Evolutionary conservation across 2,797 vertebrate species (phyloP), one percentile per base, ranked within the genome.

Genomic region (Sebastes ruberrimus): DNA sequence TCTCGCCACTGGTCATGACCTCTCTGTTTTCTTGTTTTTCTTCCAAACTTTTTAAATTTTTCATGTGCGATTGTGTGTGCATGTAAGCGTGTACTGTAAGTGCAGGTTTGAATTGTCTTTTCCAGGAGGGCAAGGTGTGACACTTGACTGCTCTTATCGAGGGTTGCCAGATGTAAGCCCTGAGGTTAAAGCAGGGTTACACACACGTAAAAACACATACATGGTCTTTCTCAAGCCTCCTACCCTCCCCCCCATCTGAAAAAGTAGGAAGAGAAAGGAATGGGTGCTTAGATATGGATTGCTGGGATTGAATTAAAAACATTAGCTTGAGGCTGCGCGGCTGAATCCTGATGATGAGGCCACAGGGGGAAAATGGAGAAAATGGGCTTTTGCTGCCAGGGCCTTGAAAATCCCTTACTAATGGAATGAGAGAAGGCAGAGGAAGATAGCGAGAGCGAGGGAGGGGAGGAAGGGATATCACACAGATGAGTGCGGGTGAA

Each of bases 141-240:
- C 76, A 83, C 81, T 83, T 90, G 16, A 72, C 88, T 93, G 88
- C 93, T 91, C 93, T 97, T 97, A 97, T 97, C 96, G 5, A 72
- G 74, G 49, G 81, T 93, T 86, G 65, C 86, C 96, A 97, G 96
- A 94, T 90, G 5, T 85, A 55, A 91, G 94, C 95, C 93, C 49
- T 1, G 82, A 93, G 95, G 94, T 86, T 59, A 83, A 79, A 82
- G 65, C 62, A 65, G 67, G 70, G 61, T 69, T 71, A 28, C 32
- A 59, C 60, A 56, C 11, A 27, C 23, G 11, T 18, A 46, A 49
- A 60, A 62, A 74, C 35, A 72, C 38, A 55, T n/a, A 80, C 33
- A 64, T 52, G 22, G 52, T 56, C 55, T 88, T 72, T 65, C 75
- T 86, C 38, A 20, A 69, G 46, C 55, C 9, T 18, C 22, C 30